A percentile compares a stretch with the other conserved stretches of the same genome.
Conservation (phyloP, 2,888 invertebrate genomes). For the Drosophila austrosaltans region DNA sequence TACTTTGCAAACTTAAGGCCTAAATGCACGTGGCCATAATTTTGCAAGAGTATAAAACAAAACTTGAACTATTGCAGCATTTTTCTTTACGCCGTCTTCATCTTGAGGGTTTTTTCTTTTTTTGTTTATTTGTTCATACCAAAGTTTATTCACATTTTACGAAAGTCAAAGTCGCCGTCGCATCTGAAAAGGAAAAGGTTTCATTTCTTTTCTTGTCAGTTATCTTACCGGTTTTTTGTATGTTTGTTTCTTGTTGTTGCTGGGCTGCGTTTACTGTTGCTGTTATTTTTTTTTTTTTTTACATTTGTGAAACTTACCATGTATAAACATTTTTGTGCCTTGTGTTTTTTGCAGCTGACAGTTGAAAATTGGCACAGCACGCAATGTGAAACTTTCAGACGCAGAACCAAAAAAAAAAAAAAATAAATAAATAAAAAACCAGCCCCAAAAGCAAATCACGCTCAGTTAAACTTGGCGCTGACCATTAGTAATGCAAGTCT, state of each 20-base stretch:
- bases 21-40: not conserved
- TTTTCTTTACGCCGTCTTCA: constrained; percentile 33
- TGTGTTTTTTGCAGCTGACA: constrained; percentile 52
- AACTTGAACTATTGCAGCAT: constrained; percentile 77
- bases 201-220: constrained; percentile 33
- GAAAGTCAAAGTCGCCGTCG: constrained; percentile 53
- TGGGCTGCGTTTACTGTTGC: constrained; percentile 2
- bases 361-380: constrained; percentile 45
- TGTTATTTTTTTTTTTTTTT: constrained; percentile 23
- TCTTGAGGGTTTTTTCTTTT: constrained; percentile 31
- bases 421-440: not conserved
- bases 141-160: constrained; percentile 75
- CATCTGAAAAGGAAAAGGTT: constrained; percentile 52
- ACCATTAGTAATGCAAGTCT: constrained; percentile 58
- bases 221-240: constrained; percentile 22
- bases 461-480: constrained; percentile 40
- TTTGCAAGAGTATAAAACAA: constrained; percentile 20
- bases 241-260: constrained; percentile 26
- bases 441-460: constrained; percentile 18
- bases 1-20: not conserved
- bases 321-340: constrained; percentile 33
- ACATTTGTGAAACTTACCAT: constrained; percentile 23
- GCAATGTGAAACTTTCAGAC: constrained; percentile 23
- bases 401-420: not conserved
- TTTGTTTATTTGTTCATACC: constrained; percentile 24